Base-by-base conservation (phyloP, 2,113 vertebrate species). In the Phalacrocorax aristotelis region DNA sequence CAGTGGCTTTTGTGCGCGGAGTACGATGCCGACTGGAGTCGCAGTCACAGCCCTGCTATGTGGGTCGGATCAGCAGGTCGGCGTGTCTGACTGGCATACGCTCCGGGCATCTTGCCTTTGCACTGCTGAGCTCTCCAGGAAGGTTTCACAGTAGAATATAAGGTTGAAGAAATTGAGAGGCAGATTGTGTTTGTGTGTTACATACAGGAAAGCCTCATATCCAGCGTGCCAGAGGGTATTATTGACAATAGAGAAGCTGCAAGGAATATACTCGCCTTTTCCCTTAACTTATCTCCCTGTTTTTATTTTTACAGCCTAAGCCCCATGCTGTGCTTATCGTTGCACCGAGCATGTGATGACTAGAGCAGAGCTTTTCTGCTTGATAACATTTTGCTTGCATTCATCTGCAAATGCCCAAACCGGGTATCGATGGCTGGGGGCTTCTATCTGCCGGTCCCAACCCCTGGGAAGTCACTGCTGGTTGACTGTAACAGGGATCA, bases 291-390 rank as follows among this genome's bases (percentile, higher is more conserved):
- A 11, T 32, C 19, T 71, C 16, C 12, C 5, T 32, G 30, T 9
- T 38, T 87, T 15, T 19, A 27, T 34, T 68, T 38, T 48, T 40
- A 9, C 1, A 62, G 34, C 49, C 46, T 27, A 32, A 68, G 11
- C 44, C 22, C 42, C 0, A 2, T 25, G 25, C 61, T 23, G 13
- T 26, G 18, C 12, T 90, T 42, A 23, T 5, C 16, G 3, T 10
- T 2, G 1, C 11, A 1, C 42, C 0, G 2, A 27, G 40, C 5
- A 2, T 1, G 15, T 6, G 36, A 36, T 14, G 70, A 7, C 40
- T 27, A 21, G 36, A 72, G 65, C 30, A 5, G 26, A 61, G 46
- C 36, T 68, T 65, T 74, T 15, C 65, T 48, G 26, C 83, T 36
- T 2, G 34, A 7, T 23, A 36, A 34, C 1, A 0, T 10, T 54